Evolutionary conservation across 2,113 vertebrate species (phyloP).

Genomic region (Paramisgurnus dabryanus): DNA sequence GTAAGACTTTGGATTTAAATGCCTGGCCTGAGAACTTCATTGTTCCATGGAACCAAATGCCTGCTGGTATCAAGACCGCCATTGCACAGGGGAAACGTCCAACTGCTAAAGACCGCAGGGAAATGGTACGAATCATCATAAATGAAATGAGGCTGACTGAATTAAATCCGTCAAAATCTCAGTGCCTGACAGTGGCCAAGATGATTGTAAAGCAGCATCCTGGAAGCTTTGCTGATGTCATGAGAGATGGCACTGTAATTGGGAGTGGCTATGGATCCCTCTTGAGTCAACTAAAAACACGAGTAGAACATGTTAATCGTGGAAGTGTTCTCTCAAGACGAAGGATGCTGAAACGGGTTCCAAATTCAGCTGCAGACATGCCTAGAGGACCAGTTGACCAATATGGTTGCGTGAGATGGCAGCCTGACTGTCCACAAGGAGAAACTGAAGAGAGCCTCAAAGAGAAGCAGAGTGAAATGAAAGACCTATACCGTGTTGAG

Average conservation of each 20-base stretch:
- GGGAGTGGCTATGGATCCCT: slow-evolving; percentile 41
- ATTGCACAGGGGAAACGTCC: slow-evolving; percentile 6
- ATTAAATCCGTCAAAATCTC: slow-evolving; percentile 32
- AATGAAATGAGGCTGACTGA: slow-evolving; percentile 24
- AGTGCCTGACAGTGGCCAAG: slow-evolving; percentile 40
- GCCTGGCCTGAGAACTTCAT: slow-evolving; percentile 24
- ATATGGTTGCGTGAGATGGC: slow-evolving; percentile 49
- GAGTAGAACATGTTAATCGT: slow-evolving; percentile 36
- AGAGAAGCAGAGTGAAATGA: no score
- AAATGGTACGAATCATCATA: slow-evolving; percentile 19
- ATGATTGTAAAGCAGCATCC: slow-evolving; percentile 22
- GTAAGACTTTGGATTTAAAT: slow-evolving; percentile 6
- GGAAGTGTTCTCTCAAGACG: slow-evolving; percentile 5
- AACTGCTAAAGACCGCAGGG: slow-evolving; percentile 24
- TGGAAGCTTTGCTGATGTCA: slow-evolving; percentile 35
- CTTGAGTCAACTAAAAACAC: slow-evolving; percentile 39
- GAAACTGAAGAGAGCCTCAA: no score
- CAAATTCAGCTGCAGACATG: slow-evolving; percentile 22
- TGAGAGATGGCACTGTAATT: slow-evolving; percentile 33
- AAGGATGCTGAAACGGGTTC: slow-evolving; percentile 23
- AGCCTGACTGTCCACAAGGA: slow-evolving; percentile 35
- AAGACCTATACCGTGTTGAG: no score
- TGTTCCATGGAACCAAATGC: slow-evolving; percentile 32
- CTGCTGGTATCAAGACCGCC: slow-evolving; percentile 23
- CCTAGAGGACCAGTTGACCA: slow-evolving; percentile 39